A percentile compares a stretch with the other conserved stretches of the same genome.
These are phyloP conservation scores for Wiebesia pumilae DNA, from an alignment of 1,140 invertebrate species.

Conservation along the genomic window DNA sequence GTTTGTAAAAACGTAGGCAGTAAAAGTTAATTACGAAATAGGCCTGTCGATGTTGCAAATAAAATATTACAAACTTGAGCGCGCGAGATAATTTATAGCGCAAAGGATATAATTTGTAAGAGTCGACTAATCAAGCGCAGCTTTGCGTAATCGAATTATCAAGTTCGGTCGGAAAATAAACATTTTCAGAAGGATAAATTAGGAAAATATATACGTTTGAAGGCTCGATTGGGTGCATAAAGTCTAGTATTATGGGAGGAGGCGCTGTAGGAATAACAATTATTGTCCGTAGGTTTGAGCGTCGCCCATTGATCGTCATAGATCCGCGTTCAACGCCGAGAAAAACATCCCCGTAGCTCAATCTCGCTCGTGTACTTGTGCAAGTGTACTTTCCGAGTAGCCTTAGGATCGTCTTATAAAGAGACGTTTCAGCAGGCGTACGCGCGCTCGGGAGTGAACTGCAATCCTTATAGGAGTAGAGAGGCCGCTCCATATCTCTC, in stretches of 20 bases:
- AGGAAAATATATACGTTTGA: neutral
- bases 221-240: neutral
- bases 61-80: no score
- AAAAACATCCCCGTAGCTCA: neutral
- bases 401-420: slow-evolving; percentile 25
- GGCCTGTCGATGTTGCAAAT: no score
- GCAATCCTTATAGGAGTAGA: slow-evolving; percentile 14
- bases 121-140: no score
- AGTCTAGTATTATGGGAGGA: neutral
- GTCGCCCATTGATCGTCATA: neutral
- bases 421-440: slow-evolving; percentile 31
- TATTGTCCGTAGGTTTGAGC: neutral
- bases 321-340: neutral
- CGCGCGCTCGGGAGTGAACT: slow-evolving; percentile 12
- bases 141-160: no score
- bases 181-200: neutral
- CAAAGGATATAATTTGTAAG: no score
- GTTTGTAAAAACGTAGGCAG: no score
- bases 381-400: neutral
- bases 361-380: neutral
- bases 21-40: no score
- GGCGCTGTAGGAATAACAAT: neutral
- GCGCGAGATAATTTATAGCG: no score
- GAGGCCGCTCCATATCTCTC: neutral
- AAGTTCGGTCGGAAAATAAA: neutral